Percentiles rank a stretch among this genome's conserved stretches.
Conservation (phyloP, 2,113 vertebrate genomes). For the Syrrhaptes paradoxus region DNA sequence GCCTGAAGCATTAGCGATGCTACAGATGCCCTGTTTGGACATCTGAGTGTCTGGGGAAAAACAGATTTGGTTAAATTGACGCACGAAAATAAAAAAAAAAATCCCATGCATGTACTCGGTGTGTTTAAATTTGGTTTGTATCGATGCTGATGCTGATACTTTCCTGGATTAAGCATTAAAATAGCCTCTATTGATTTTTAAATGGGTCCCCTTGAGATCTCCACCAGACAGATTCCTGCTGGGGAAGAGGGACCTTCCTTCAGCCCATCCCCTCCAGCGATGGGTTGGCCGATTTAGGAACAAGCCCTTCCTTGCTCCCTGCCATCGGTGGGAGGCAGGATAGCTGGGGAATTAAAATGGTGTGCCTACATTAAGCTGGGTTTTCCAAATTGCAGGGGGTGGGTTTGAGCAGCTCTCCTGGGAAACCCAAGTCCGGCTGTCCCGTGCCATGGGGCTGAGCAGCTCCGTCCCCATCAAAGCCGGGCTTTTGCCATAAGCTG, state of each 20-base stretch:
- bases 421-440: neutral
- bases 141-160: constrained; percentile 3
- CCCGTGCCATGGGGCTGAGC: neutral
- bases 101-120: neutral
- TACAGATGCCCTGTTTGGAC: neutral
- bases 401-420: neutral
- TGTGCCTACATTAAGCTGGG: neutral
- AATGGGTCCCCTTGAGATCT: neutral
- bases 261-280: rapidly evolving
- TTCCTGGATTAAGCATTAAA: constrained; percentile 3
- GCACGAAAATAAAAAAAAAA: neutral
- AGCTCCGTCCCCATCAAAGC: neutral
- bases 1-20: neutral
- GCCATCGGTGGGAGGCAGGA: rapidly evolving
- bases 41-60: neutral
- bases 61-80: neutral
- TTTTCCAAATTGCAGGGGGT: neutral
- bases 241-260: neutral
- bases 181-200: constrained; percentile 32
- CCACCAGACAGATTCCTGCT: neutral
- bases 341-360: neutral
- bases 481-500: neutral
- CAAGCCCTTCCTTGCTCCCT: neutral
- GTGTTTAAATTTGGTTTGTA: constrained; percentile 25
- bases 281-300: rapidly evolving